Base-by-base conservation (phyloP, 2,888 invertebrate genomes). In the Drosophila histrio region DNA sequence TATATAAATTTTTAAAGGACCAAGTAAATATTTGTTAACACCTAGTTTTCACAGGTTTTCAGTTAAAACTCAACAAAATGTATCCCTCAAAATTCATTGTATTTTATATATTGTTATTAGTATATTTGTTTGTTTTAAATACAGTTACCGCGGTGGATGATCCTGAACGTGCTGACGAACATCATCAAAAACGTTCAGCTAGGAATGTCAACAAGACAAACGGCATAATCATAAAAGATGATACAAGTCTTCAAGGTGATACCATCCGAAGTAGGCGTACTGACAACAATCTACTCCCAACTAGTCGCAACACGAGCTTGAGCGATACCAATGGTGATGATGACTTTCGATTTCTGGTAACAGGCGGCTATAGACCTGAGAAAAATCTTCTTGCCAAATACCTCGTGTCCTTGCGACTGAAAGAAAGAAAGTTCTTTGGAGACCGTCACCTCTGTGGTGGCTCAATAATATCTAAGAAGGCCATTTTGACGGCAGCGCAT, bases 401-500 rank as follows among this genome's bases (percentile, higher is more conserved):
- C 34, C 19, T 53, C 2, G 77, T 72, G 0, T 86, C 87, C 0
- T 0, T 86, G n/a, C 64, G 68, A n/a, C n/a, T n/a, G 0, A 0
- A 21, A 5, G 1, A 44, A 2, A 6, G 1, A 0, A 53, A 43
- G 28, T 72, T 41, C 30, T 88, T 85, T 52, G 87, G 87, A 0
- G 56, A 65, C 1, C 70, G 53, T 41, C 87, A 87, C 32, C 34
- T 67, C 0, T 87, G 87, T 47, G 86, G 77, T 0, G 87, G 87
- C n/a, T 24, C 62, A 2, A 67, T 89, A 13, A 63, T 87, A 13
- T 43, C 52, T 2, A 0, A 21, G 3, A 62, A 32, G 8, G n/a
- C 13, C 1, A 56, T 88, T n/a, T n/a, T 88, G 1, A 77, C 89
- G 0, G 87, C 87, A 1, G 88, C 78, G 0, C 87, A 88, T 52